These are phyloP conservation scores for Pemphigus obesinymphae DNA, from an alignment of 1,140 invertebrate genomes.

Conservation along the genomic window DNA sequence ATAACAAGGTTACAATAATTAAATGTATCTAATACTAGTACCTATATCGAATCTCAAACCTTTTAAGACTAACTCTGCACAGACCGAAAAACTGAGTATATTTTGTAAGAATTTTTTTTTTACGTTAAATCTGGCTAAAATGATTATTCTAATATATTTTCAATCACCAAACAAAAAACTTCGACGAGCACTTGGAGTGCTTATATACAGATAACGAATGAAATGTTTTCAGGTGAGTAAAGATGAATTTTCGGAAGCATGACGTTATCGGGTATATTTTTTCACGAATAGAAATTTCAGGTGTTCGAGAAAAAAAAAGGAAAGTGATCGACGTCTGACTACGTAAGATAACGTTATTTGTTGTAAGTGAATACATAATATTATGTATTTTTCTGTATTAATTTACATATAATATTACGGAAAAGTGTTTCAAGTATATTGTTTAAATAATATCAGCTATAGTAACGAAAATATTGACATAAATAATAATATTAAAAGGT, in stretches of 20 bases:
- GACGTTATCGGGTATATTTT: slow-evolving; percentile 14
- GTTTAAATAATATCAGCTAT: too few species aligned
- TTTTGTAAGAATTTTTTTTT: neutral
- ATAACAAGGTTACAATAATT: too few species aligned
- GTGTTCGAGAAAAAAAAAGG: neutral
- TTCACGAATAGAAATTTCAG: neutral
- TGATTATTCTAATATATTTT: neutral
- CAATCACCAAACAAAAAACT: neutral
- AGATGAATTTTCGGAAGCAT: neutral
- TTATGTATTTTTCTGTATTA: neutral
- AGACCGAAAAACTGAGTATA: too few species aligned
- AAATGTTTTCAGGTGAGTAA: slow-evolving; percentile 23
- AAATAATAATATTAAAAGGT: too few species aligned
- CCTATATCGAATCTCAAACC: too few species aligned
- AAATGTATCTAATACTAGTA: too few species aligned
- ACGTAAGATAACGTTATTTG: neutral
- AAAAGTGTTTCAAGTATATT: too few species aligned
- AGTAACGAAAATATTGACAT: too few species aligned
- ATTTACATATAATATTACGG: too few species aligned
- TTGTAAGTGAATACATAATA: neutral
- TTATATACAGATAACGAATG: neutral
- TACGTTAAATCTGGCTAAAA: neutral
- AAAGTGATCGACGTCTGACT: neutral
- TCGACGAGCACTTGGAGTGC: neutral
- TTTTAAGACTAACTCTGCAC: too few species aligned